Base-by-base conservation (phyloP, 2,888 invertebrate genomes). In the Drosophila neotestacea region DNA sequence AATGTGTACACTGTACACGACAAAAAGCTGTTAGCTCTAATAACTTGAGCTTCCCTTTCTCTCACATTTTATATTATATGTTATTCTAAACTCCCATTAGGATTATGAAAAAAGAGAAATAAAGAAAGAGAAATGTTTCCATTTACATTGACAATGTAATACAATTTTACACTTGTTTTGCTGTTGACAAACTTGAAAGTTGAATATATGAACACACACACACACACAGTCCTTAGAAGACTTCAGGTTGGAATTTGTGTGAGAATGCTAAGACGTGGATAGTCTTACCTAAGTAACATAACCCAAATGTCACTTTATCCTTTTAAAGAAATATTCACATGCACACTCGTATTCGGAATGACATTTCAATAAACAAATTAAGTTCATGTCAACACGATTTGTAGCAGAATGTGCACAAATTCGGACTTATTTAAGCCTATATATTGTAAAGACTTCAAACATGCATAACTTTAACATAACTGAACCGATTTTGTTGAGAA, bases 11-110 rank as follows among this genome's bases (percentile, higher is more conserved):
- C 27, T n/a, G 13, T n/a, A 11, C 51, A 36, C 27, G 39, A 48
- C 74, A 47, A 42, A 52, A 73, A 67, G 55, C 55, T 73, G 51
- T 44, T 66, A 16, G 67, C 55, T 56, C 7, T 22, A 16, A 48
- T 10, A 48, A 32, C 16, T 10, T 48, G 0, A 4, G 7, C 39
- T 9, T 41, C 16, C 34, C 34, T 3, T 22, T 10, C 42, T 10
- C 10, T 42, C 1, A 5, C 5, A 42, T 42, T 22, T 42, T 7
- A 22, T 9, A 41, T 16, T 5, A 16, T 41, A 10, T 4, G 4
- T 30, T n/a, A 46, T 46, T 46, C 3, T 28, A 28, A n/a, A 13
- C 13, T 16, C 16, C 16, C 16, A 16, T 16, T 30, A 22, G 30
- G 16, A 16, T 50, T 28, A 28, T 28, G 44, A 28, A 46, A 9